A percentile compares a stretch with the other conserved stretches of the same genome.
Evolutionary conservation across 2,113 vertebrate genomes (phyloP).

Genomic region (Semicossyphus pulcher): DNA sequence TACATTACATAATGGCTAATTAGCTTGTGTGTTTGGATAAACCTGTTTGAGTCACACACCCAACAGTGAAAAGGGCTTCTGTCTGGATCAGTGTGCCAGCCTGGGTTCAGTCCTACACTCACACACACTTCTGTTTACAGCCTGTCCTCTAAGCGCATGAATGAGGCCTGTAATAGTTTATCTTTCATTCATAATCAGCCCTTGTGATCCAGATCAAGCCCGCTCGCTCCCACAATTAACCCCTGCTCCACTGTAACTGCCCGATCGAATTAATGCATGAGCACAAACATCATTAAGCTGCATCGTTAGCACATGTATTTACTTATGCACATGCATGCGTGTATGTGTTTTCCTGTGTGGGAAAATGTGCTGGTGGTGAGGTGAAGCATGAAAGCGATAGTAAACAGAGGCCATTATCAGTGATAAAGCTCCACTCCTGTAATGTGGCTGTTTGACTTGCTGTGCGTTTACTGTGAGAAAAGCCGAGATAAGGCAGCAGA

Average conservation of each 20-base stretch:
- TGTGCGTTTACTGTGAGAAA: constrained; percentile 76
- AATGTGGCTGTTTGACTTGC: constrained; percentile 65
- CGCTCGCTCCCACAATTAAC: constrained; percentile 25
- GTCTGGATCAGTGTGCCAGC: constrained; percentile 49
- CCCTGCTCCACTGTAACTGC: not conserved
- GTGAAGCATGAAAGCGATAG: constrained; percentile 64
- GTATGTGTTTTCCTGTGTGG: constrained; percentile 56
- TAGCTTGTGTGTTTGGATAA: not conserved
- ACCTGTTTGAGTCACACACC: constrained; percentile 17
- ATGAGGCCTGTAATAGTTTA: constrained; percentile 53
- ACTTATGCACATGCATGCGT: constrained; percentile 36
- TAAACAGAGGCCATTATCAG: constrained; percentile 68
- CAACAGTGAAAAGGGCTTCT: constrained; percentile 30
- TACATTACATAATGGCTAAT: constrained; percentile 7
- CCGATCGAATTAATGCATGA: constrained; percentile 22
- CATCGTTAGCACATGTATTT: constrained; percentile 12
- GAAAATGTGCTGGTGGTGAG: constrained; percentile 63
- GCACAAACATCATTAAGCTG: constrained; percentile 23
- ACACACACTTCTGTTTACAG: constrained; percentile 22
- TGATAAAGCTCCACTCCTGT: constrained; percentile 61
- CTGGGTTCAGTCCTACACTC: constrained; percentile 7
- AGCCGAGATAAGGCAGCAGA: constrained; percentile 61
- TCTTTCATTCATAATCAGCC: constrained; percentile 57
- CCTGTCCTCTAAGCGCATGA: constrained; percentile 37
- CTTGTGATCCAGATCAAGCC: constrained; percentile 45